phyloP scores from a whole-genome alignment of 2,113 vertebrate species.

The Reinhardtius hippoglossoides region DNA sequence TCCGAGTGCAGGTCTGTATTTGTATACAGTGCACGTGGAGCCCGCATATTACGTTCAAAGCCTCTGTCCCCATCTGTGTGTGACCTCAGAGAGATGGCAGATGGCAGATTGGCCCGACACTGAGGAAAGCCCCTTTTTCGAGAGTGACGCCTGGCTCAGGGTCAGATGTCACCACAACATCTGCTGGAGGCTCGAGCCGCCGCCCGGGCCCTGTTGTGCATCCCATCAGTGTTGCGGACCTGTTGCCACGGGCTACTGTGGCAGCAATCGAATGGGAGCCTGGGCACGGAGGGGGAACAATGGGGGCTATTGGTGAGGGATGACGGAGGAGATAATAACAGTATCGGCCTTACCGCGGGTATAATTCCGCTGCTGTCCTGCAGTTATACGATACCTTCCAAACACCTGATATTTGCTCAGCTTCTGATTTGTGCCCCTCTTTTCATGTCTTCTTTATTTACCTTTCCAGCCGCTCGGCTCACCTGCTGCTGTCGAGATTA shows the following conservation, averaged over 20 bases:
- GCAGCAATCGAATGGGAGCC: constrained; percentile 48
- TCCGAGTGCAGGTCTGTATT: constrained; percentile 54
- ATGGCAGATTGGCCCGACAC: constrained; percentile 87
- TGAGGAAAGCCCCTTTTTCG: constrained; percentile 83
- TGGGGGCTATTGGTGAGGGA: constrained; percentile 45
- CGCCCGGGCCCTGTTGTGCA: constrained; percentile 73
- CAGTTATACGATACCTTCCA: constrained; percentile 62
- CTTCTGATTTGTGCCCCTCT: constrained; percentile 73
- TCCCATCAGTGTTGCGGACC: constrained; percentile 82
- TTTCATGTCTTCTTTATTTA: constrained; percentile 74
- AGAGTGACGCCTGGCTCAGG: constrained; percentile 85
- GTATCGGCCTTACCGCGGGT: constrained; percentile 64
- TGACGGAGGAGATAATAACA: constrained; percentile 75
- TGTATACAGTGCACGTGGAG: constrained; percentile 70
- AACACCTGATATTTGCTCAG: constrained; percentile 79
- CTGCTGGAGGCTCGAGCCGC: constrained; percentile 85
- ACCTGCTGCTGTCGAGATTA: constrained; percentile 74
- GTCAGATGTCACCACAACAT: constrained; percentile 93
- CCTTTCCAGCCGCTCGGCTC: constrained; percentile 60
- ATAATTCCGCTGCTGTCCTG: constrained; percentile 68
- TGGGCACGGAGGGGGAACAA: constrained; percentile 55
- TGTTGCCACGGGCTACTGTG: constrained; percentile 81
- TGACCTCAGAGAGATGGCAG: constrained; percentile 84
- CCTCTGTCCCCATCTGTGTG: constrained; percentile 63
- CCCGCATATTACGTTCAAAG: constrained; percentile 48